A percentile compares a stretch with the other conserved stretches of the same genome.
Conservation (phyloP, 1,140 invertebrate species). For the Trichonephila clavata region DNA sequence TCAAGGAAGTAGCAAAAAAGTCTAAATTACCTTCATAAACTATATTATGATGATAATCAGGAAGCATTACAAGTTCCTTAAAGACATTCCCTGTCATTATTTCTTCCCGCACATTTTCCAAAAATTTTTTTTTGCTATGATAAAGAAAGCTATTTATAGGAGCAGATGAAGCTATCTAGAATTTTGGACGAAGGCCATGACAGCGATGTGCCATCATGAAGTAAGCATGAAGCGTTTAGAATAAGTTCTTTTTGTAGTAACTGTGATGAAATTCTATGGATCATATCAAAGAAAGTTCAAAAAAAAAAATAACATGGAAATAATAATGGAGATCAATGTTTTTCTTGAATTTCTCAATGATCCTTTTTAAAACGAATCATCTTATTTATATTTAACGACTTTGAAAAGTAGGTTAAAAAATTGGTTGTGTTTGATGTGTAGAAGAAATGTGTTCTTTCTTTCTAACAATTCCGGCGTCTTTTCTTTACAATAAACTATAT, state of each 20-base stretch:
- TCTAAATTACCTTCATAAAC: slow-evolving; percentile 12
- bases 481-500: too few species aligned
- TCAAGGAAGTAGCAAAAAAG: neutral
- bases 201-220: neutral
- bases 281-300: neutral
- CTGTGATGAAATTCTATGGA: neutral
- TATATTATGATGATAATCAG: slow-evolving; percentile 30
- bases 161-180: neutral
- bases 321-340: neutral
- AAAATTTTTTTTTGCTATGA: neutral
- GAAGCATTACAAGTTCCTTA: slow-evolving; percentile 32
- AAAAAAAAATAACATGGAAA: neutral
- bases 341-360: neutral
- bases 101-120: neutral
- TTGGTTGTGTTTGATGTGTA: too few species aligned
- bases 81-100: slow-evolving; percentile 6
- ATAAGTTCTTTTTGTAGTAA: neutral
- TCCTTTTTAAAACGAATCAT: neutral
- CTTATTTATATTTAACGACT: too few species aligned
- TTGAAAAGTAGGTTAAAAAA: too few species aligned
- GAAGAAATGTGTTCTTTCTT: too few species aligned
- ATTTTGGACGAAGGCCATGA: neutral
- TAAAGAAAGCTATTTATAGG: slow-evolving; percentile 26
- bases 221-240: neutral
- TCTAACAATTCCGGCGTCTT: too few species aligned